Percentiles rank a stretch among this genome's conserved stretches.
These are phyloP conservation scores for Corydoras sp. DNA, from an alignment of 2,113 vertebrate genomes.

Conservation along the genomic window DNA sequence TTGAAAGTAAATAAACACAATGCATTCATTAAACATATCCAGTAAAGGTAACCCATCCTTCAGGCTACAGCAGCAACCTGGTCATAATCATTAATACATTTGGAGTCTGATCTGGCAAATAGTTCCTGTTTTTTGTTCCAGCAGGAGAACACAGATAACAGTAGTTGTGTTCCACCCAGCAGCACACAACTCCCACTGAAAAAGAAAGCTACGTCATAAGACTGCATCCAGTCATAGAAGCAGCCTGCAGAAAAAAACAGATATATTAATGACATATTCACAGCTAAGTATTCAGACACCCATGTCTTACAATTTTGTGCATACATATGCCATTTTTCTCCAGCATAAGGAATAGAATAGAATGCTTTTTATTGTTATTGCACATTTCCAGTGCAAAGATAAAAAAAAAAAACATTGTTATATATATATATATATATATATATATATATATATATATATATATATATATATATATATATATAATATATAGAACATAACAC, in stretches of 20 bases:
- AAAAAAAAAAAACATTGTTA: too few species aligned
- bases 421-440: too few species aligned
- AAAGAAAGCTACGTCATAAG: slow-evolving; percentile 76
- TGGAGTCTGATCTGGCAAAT: slow-evolving; percentile 52
- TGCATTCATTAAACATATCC: background rate
- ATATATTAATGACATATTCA: too few species aligned
- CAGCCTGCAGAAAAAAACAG: slow-evolving; percentile 69
- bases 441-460: too few species aligned
- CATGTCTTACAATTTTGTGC: too few species aligned
- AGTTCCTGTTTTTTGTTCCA: slow-evolving; percentile 54
- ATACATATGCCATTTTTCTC: too few species aligned
- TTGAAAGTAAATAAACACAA: slow-evolving; percentile 5
- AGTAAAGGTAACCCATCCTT: slow-evolving; percentile 9
- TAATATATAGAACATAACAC: too few species aligned
- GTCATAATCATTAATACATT: slow-evolving; percentile 58
- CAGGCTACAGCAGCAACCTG: slow-evolving; percentile 68
- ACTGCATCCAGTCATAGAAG: slow-evolving; percentile 80
- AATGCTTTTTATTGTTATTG: too few species aligned
- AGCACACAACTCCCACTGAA: slow-evolving; percentile 77
- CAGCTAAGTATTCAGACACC: too few species aligned
- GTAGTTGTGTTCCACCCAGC: slow-evolving; percentile 68
- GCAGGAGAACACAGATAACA: slow-evolving; percentile 64
- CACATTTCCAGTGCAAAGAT: too few species aligned
- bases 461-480: too few species aligned
- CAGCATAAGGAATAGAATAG: too few species aligned